Evolutionary conservation across 2,797 vertebrate species (phyloP).

Genomic region (Sebastes glaucus): DNA sequence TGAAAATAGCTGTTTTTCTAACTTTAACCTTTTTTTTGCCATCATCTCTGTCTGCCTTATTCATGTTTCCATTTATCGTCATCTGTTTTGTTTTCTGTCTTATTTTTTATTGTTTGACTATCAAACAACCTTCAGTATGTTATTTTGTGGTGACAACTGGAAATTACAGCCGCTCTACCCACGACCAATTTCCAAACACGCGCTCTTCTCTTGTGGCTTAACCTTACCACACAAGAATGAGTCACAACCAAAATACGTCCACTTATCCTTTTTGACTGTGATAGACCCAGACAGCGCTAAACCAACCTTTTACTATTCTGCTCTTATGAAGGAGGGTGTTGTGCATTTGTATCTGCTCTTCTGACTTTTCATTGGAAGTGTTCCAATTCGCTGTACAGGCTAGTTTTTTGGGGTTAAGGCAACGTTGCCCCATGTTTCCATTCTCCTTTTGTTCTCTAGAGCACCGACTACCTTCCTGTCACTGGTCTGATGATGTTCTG

Average conservation of each 20-base stretch:
- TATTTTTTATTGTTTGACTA: constrained; percentile 18
- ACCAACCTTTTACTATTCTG: constrained; percentile 20
- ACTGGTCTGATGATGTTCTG: constrained; percentile 43
- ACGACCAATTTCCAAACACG: constrained; percentile 26
- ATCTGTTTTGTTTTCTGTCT: constrained; percentile 6
- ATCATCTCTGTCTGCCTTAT: constrained; percentile 12
- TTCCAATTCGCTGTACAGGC: constrained; percentile 7
- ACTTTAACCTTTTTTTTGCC: neutral
- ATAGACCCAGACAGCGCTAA: constrained; percentile 23
- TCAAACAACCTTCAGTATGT: constrained; percentile 14
- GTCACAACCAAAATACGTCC: constrained; percentile 14
- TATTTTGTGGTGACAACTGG: constrained; percentile 56
- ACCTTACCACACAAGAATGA: constrained; percentile 45
- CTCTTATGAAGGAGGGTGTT: constrained; percentile 26
- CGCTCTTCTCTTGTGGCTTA: constrained; percentile 44
- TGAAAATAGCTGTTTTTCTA: neutral
- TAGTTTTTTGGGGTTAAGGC: constrained; percentile 22
- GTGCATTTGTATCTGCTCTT: constrained; percentile 26
- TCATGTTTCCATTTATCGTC: neutral
- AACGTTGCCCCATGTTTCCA: constrained; percentile 32
- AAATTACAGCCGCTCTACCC: constrained; percentile 29
- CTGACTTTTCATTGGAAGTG: constrained; percentile 16
- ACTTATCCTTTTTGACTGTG: constrained; percentile 41
- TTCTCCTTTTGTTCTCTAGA: constrained; percentile 36
- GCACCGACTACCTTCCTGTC: constrained; percentile 23